Evolutionary conservation across 2,797 vertebrate species (phyloP), one percentile per base, ranked within the genome.

Genomic region (Chlorospingus flavigularis): DNA sequence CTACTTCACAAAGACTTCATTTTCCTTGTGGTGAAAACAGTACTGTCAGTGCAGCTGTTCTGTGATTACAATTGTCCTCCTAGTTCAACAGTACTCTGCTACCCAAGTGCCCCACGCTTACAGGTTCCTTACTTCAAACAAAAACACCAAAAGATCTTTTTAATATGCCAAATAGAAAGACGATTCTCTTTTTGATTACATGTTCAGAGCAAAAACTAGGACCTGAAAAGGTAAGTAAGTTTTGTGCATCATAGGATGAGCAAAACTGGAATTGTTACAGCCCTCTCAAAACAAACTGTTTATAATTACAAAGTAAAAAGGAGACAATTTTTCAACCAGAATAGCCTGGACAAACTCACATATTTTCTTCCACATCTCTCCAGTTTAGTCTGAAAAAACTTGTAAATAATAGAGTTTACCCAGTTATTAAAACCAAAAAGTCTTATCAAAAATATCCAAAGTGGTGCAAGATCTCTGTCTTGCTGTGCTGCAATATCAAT

Each of bases 1-100:
- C 77, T 70, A 89, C 33, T 82, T 51, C 88, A 97, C 96, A 97
- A 96, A 96, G 95, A 79, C 92, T 95, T 94, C 80, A 91, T 94
- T 96, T 92, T 96, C 72, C 42, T 86, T 71, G 68, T 79, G 65
- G 68, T 86, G 78, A 96, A 96, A 96, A 95, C 95, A 90, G 39
- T 21, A 82, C 75, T 83, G 85, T 86, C 87, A 68, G 68, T 17
- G 89, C 96, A 96, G 96, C 96, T 96, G 96, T 78, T 94, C 78
- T 58, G 68, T 0, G 28, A 95, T 94, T 88, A 96, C 96, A 96
- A 94, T 88, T 94, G 91, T 21, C 45, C 63, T 85, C 19, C 86
- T 57, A 73, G 81, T 76, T 76, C 89, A 94, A 86, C 87, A 82
- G 60, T 67, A 74, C 60, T 67, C 55, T 74, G 81, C 63, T 71